Evolutionary conservation across 2,113 vertebrate species (phyloP).

Genomic region (Dipodomys merriami): DNA sequence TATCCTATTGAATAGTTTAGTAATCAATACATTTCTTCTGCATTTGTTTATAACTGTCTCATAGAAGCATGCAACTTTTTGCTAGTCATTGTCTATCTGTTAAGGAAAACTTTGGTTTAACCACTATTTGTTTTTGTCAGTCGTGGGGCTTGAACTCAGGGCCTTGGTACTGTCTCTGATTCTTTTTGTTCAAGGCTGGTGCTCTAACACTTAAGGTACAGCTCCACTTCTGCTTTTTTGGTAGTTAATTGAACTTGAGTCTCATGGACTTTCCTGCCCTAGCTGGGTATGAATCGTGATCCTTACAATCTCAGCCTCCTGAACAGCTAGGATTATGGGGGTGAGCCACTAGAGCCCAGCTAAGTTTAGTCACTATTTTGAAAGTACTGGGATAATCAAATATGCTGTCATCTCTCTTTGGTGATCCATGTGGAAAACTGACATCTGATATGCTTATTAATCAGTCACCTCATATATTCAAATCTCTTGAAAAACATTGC

Average conservation of each 20-base stretch:
- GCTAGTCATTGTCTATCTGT: not conserved
- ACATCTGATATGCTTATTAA: not conserved
- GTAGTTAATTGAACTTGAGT: no score
- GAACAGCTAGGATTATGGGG: no score
- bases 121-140: not conserved
- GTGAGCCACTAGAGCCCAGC: no score
- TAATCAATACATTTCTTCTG: constrained; percentile 21
- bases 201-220: no score
- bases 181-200: no score
- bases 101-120: constrained; percentile 16
- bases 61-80: not conserved
- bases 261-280: no score
- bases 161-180: no score
- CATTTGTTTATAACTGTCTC: not conserved
- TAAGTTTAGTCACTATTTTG: not conserved
- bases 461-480: constrained; percentile 18
- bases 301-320: no score
- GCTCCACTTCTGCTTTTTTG: no score
- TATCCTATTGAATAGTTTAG: constrained; percentile 27
- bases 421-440: not conserved
- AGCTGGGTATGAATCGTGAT: no score
- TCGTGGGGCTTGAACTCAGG: no score
- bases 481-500: not conserved
- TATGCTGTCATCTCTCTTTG: not conserved
- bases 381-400: constrained; percentile 26